Evolutionary conservation across 2,113 vertebrate genomes (phyloP).

Genomic region (Lepus timidus): DNA sequence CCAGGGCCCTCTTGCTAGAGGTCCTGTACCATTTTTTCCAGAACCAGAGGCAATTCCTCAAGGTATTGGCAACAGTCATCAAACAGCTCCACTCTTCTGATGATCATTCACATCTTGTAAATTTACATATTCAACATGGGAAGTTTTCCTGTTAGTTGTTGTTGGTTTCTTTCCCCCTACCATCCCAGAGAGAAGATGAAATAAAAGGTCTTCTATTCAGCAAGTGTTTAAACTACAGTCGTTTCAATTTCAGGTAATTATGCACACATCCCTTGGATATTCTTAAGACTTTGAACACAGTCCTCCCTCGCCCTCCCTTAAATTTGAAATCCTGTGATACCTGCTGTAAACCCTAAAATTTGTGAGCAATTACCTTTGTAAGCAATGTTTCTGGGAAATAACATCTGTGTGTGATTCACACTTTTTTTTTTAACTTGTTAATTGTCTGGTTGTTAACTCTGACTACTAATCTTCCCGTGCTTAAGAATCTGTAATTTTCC

Average conservation of each 20-base stretch:
- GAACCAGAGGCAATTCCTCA: neutral
- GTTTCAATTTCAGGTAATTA: slow-evolving; percentile 62
- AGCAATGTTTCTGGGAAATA: slow-evolving; percentile 79
- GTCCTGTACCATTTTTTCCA: fast-evolving
- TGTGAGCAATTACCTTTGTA: slow-evolving; percentile 83
- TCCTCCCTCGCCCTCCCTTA: neutral
- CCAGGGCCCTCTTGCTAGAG: neutral
- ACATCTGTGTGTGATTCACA: slow-evolving; percentile 80
- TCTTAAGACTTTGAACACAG: slow-evolving; percentile 69
- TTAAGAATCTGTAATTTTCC: slow-evolving; percentile 52
- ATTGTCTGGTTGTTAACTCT: slow-evolving; percentile 83
- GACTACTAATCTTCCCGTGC: slow-evolving; percentile 56
- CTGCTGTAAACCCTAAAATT: slow-evolving; percentile 76
- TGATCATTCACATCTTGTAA: neutral
- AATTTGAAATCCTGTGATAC: slow-evolving; percentile 81
- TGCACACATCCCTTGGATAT: slow-evolving; percentile 65
- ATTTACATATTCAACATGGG: neutral
- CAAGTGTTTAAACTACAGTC: slow-evolving; percentile 49
- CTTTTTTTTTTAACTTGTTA: slow-evolving; percentile 77
- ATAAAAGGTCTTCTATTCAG: slow-evolving; percentile 52
- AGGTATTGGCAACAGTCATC: too few relatives aligned
- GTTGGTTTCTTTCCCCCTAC: neutral
- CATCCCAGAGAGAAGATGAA: slow-evolving; percentile 42
- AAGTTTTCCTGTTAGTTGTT: slow-evolving; percentile 24
- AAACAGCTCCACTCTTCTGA: neutral